Conservation (phyloP, 2,888 invertebrate species). For the Drosophila macrospina region DNA sequence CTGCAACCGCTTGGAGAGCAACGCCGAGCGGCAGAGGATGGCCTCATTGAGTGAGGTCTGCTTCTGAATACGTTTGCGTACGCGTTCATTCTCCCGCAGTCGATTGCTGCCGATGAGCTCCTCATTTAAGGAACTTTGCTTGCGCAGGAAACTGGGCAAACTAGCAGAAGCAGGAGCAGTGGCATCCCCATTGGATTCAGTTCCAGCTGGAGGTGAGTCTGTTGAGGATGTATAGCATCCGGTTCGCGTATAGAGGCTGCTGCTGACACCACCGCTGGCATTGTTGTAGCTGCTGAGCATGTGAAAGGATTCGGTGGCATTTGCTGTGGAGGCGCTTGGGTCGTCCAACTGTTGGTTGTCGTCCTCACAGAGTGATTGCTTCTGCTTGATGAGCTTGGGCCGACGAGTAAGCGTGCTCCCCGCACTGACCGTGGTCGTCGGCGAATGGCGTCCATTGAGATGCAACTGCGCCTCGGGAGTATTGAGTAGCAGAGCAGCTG, state of each 20-base stretch:
- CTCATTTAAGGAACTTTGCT: slow-evolving; percentile 95
- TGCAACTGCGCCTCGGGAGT: slow-evolving; percentile 57
- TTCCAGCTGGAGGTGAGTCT: slow-evolving; percentile 4
- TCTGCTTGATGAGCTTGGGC: slow-evolving; percentile 94
- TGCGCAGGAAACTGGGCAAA: slow-evolving; percentile 83
- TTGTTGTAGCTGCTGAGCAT: slow-evolving; percentile 80
- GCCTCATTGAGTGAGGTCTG: slow-evolving; percentile 96
- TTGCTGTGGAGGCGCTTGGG: slow-evolving; percentile 36
- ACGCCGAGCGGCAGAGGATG: slow-evolving; percentile 88
- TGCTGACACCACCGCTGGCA: slow-evolving; percentile 76
- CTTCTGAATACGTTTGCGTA: slow-evolving; percentile 94
- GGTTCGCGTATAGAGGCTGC: slow-evolving; percentile 67
- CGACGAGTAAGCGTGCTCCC: slow-evolving; percentile 78
- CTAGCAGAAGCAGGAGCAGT: slow-evolving; percentile 40
- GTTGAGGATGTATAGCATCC: slow-evolving; percentile 49
- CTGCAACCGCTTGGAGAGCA: slow-evolving; percentile 85
- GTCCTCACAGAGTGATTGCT: slow-evolving; percentile 93
- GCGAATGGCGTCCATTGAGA: slow-evolving; percentile 68
- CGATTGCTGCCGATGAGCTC: slow-evolving; percentile 95
- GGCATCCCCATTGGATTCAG: not conserved
- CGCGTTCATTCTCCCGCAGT: slow-evolving; percentile 92
- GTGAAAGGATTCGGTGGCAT: slow-evolving; percentile 60
- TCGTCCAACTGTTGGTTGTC: slow-evolving; percentile 63
- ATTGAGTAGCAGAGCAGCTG: slow-evolving; percentile 46
- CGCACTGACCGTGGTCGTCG: slow-evolving; percentile 60